Conservation (phyloP, 2,797 vertebrate genomes). For the Danio jaintianensis region DNA sequence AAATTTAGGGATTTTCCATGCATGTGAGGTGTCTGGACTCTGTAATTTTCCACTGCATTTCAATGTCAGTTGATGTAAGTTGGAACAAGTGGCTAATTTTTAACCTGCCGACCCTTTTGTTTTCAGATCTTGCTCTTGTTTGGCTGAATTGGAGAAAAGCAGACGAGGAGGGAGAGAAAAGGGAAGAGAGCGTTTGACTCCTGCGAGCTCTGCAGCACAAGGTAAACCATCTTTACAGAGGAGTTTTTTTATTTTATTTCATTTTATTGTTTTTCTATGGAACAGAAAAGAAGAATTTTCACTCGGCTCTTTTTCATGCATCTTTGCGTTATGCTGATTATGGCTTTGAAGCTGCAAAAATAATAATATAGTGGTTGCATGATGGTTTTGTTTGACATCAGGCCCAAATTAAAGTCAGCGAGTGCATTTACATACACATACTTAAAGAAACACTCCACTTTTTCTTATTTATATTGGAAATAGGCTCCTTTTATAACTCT, state of each 20-base stretch:
- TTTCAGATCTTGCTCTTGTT: constrained; percentile 39
- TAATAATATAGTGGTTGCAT: too few species aligned
- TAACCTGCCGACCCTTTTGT: constrained; percentile 40
- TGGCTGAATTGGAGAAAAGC: constrained; percentile 6
- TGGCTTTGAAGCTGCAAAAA: neutral
- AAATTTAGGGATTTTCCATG: constrained; percentile 54
- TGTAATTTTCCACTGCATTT: constrained; percentile 51
- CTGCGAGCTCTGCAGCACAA: constrained; percentile 25
- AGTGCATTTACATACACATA: too few species aligned
- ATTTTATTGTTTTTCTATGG: neutral
- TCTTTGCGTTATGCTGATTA: neutral
- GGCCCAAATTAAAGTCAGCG: too few species aligned
- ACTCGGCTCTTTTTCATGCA: neutral
- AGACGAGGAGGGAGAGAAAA: constrained; percentile 2
- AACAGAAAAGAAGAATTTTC: neutral
- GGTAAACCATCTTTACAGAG: constrained; percentile 7
- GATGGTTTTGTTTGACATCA: too few species aligned
- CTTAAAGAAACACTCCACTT: too few species aligned
- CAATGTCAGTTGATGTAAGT: neutral
- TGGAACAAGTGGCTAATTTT: constrained; percentile 39
- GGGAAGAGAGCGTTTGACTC: constrained; percentile 7
- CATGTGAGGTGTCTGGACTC: neutral
- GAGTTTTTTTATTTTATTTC: neutral
- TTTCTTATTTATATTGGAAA: too few species aligned
- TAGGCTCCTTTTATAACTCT: too few species aligned